Conservation (phyloP, 2,797 vertebrate genomes). For the Molossus molossus region DNA sequence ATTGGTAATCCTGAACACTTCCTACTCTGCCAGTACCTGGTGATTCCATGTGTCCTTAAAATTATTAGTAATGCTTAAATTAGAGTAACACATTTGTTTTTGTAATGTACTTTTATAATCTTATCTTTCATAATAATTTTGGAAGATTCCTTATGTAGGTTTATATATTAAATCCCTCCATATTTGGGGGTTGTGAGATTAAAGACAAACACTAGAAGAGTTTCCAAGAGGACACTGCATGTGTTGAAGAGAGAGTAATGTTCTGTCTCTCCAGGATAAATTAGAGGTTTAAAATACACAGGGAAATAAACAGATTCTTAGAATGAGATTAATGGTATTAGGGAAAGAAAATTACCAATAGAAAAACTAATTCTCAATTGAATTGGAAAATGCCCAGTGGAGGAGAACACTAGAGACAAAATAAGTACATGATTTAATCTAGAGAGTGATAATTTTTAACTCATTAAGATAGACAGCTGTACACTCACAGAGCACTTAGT, state of each 20-base stretch:
- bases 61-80: neutral
- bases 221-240: neutral
- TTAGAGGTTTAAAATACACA: neutral
- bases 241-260: neutral
- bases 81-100: neutral
- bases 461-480: neutral
- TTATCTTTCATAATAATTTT: neutral
- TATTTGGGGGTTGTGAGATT: neutral
- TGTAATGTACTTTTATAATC: neutral
- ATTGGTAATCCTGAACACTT: neutral
- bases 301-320: neutral
- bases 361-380: neutral
- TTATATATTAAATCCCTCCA: neutral
- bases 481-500: neutral
- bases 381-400: neutral
- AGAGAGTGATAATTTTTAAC: neutral
- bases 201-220: neutral
- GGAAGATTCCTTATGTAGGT: neutral
- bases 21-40: neutral
- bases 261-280: neutral
- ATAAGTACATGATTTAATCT: neutral
- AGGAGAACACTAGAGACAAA: neutral
- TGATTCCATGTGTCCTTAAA: neutral
- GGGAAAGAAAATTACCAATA: neutral
- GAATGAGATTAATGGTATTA: neutral